A percentile compares a stretch with the other conserved stretches of the same genome.
Conservation (phyloP, 2,113 vertebrate genomes). For the Antechinus stuartii region DNA sequence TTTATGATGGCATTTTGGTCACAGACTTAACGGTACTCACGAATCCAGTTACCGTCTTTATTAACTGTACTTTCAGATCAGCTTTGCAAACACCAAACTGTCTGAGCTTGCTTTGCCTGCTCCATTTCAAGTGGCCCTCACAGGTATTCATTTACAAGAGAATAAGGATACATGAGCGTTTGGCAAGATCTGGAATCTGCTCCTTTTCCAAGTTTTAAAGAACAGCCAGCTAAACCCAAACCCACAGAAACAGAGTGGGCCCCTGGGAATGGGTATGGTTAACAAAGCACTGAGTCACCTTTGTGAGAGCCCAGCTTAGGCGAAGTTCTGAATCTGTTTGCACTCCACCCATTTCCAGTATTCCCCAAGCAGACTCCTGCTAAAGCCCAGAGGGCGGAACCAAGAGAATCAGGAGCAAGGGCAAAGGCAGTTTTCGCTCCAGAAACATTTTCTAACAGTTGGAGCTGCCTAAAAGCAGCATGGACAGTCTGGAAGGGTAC, state of each 20-base stretch:
- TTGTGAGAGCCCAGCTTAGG: not conserved
- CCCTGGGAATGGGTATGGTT: not conserved
- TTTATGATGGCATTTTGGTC: not conserved
- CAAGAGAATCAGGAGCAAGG: not conserved
- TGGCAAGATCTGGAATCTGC: not conserved
- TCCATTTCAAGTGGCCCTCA: not conserved
- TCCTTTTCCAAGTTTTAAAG: not conserved
- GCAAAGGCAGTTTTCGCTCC: not conserved
- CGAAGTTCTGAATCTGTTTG: not conserved
- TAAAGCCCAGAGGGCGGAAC: not conserved
- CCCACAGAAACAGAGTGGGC: not conserved
- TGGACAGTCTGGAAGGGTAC: not conserved
- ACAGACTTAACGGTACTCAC: not conserved
- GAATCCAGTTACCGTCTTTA: not conserved
- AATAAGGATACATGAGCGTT: not conserved
- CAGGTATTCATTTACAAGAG: not conserved
- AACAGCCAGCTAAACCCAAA: not conserved
- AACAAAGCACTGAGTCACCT: not conserved
- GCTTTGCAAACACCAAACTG: not conserved
- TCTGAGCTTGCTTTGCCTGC: not conserved
- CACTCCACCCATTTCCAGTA: not conserved
- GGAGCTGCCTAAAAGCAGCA: not conserved
- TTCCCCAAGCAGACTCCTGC: not conserved
- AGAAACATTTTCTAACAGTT: not conserved
- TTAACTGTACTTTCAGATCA: not conserved